A percentile compares a stretch with the other conserved stretches of the same genome.
These are phyloP conservation scores for Eospalax fontanierii DNA, from an alignment of 2,797 vertebrate genomes.

Conservation along the genomic window DNA sequence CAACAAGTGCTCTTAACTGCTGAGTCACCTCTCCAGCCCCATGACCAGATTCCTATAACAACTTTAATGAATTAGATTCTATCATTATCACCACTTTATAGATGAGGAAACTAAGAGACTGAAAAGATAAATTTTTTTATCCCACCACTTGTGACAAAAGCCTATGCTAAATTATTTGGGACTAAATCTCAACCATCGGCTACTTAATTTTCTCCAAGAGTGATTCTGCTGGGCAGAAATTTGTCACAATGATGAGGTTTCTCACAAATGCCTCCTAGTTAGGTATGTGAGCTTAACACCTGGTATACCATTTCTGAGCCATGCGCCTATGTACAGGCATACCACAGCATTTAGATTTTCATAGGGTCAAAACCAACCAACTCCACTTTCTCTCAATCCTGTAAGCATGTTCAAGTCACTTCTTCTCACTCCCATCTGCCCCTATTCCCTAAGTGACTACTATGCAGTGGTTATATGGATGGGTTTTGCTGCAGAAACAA, in stretches of 20 bases:
- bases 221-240: not conserved
- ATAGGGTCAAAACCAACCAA: not conserved
- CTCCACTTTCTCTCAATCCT: not conserved
- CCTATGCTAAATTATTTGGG: not conserved
- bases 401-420: not conserved
- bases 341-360: not conserved
- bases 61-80: not conserved
- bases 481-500: conserved; percentile 25
- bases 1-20: no score
- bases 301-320: no score
- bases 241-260: not conserved
- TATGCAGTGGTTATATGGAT: not conserved
- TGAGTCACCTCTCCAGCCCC: not conserved
- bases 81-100: not conserved
- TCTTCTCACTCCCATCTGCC: not conserved
- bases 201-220: not conserved
- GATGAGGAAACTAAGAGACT: not conserved
- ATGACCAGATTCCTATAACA: not conserved
- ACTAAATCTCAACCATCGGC: not conserved
- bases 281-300: not conserved
- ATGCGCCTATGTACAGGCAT: fast-evolving
- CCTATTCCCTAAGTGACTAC: not conserved
- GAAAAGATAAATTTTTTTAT: not conserved
- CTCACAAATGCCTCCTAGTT: not conserved
- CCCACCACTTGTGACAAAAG: not conserved